Base-by-base conservation (phyloP, 2,888 invertebrate species). In the Synanthedon vespiformis region DNA sequence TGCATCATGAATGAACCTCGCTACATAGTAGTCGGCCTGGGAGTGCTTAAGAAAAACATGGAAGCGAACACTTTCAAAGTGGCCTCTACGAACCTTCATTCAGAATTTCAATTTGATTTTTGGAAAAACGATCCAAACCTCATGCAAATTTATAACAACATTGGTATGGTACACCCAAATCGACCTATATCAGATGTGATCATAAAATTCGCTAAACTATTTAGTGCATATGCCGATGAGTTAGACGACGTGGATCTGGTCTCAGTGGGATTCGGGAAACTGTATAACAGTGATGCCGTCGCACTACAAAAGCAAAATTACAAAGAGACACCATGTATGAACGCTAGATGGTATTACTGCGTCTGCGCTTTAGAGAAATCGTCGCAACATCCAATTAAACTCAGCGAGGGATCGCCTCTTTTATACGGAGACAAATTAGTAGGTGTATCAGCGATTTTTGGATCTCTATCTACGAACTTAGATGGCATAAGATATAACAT, bases 301-400 rank as follows among this genome's bases (percentile, higher is more conserved):
- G 67, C 61, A 12, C 57, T 83, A 53, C 80, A 80, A 56, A 57
- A 62, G 49, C 75, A 77, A 56, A 52, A 49, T 3, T 84, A 77
- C 56, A 59, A 63, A 27, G 74, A 78, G 55, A 62, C 63, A 2
- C 65, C 77, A 0, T 84, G 84, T 58, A 56, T 59, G 16, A 77
- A 78, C 57, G 74, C 80, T 0, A 74, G 71, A 56, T 82, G 80
- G 80, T 75, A 74, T 57, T 79, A 82, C 56, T 80, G 77, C 56
- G 59, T 81, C 14, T 83, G 83, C 54, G 83, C 81, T 34, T 58
- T 65, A 16, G 77, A 82, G 61, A 58, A 64, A 40, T 54, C 63
- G 2, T 53, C 55, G 5, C 50, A 52, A 40, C 51, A 48, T 1
- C 63, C 50, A 48, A 69, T 67, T 2, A 70, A 75, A 55, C 18